Base-by-base conservation (phyloP, 2,888 invertebrate genomes). In the Cylindroiulus punctatus region DNA sequence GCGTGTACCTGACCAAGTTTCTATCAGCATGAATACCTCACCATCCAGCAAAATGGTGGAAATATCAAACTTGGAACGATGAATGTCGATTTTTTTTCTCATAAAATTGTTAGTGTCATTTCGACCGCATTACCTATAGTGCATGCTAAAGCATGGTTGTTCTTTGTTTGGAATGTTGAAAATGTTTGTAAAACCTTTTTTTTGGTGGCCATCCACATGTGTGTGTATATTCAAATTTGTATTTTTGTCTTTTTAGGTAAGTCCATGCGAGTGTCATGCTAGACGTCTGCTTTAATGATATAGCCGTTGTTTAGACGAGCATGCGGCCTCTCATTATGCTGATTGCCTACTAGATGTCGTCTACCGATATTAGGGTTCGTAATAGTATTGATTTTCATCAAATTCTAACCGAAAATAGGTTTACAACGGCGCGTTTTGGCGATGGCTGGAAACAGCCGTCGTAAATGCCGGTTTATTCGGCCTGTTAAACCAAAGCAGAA, bases 321-420 rank as follows among this genome's bases (percentile, higher is more conserved):
- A 65, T 26, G 65, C n/a, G 65, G 65, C 65, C 65, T 65, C 65
- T 65, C 65, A 65, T 65, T 65, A 65, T 65, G 65, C 65, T 65
- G 65, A 65, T 65, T n/a, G 65, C 26, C 65, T 65, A 65, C 65
- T 65, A 22, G 65, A 65, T 65, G 65, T 65, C 65, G 22, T 22
- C 65, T 65, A 65, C 65, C 65, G 65, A 65, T 65, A 65, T 65
- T 65, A 65, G 65, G 65, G 65, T 65, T 65, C 65, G 65, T 65
- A 65, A 65, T 65, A 26, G 65, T 65, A 65, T 65, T 65, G 65
- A 65, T 65, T 65, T 65, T 65, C 22, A 26, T 10, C 22, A 65
- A 22, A 65, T 22, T 65, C 65, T 65, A 65, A 65, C 65, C 65
- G 65, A 65, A 65, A 65, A 65, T 65, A 22, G 65, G 65, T 65